phyloP scores from a whole-genome alignment of 2,888 invertebrate species.

The Lycia hirtaria region DNA sequence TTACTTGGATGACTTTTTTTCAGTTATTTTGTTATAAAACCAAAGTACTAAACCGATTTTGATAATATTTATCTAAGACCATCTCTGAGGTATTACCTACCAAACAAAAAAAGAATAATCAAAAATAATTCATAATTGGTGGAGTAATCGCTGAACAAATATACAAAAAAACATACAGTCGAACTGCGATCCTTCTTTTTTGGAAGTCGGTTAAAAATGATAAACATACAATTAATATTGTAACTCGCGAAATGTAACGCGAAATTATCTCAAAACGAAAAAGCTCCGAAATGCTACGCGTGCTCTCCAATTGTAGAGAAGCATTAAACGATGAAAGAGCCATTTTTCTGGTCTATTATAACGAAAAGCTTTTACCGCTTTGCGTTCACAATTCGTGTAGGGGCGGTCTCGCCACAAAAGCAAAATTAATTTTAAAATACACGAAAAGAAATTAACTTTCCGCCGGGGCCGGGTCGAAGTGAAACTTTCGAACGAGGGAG shows the following conservation, averaged over 20 bases:
- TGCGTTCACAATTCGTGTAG: constrained; percentile 73
- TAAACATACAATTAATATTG: not conserved
- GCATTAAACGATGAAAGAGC: constrained; percentile 63
- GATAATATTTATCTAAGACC: no score
- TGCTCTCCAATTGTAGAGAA: constrained; percentile 53
- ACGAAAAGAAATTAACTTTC: constrained; percentile 84
- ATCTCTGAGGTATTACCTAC: no score
- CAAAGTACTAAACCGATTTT: no score
- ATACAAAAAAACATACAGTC: no score
- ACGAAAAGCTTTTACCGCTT: constrained; percentile 75
- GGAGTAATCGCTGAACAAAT: no score
- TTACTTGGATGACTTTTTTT: no score
- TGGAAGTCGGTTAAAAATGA: no score
- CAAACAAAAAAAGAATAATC: no score
- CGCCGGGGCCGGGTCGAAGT: constrained; percentile 66
- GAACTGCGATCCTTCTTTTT: no score
- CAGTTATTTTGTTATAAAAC: no score
- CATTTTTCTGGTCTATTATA: constrained; percentile 69
- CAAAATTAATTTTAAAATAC: constrained; percentile 84
- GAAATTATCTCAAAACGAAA: constrained; percentile 17
- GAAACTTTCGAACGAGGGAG: constrained; percentile 76
- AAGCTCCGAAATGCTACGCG: constrained; percentile 23
- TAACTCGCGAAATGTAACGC: not conserved
- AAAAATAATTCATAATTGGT: no score
- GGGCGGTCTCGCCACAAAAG: constrained; percentile 78